Percentiles rank a stretch among this genome's conserved stretches.
Conservation (phyloP, 2,113 vertebrate species). For the Hippoglossus stenolepis region DNA sequence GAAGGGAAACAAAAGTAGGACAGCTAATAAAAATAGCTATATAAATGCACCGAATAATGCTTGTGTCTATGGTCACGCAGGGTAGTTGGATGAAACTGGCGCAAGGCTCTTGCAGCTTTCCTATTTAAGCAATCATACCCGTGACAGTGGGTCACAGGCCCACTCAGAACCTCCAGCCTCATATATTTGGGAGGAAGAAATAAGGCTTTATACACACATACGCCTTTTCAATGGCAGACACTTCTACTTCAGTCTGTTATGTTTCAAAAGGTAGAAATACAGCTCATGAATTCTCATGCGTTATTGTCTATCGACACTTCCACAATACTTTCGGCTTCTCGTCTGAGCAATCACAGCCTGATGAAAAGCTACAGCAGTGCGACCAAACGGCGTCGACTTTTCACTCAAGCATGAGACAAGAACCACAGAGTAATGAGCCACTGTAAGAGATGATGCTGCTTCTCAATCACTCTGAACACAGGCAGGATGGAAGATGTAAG, state of each 20-base stretch:
- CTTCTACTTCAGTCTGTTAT: constrained; percentile 30
- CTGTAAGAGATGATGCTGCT: constrained; percentile 27
- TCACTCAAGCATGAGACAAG: constrained; percentile 26
- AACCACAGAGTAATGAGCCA: constrained; percentile 42
- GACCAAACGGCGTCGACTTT: constrained; percentile 34
- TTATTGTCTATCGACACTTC: constrained; percentile 25
- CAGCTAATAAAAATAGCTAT: constrained; percentile 66
- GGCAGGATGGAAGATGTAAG: constrained; percentile 29
- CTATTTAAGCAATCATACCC: constrained; percentile 47
- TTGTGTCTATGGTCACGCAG: constrained; percentile 38
- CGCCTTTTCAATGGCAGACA: not conserved
- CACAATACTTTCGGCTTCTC: constrained; percentile 24
- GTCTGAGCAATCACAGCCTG: constrained; percentile 32
- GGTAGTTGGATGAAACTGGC: constrained; percentile 20
- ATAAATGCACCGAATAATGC: constrained; percentile 52
- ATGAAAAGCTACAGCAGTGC: constrained; percentile 37
- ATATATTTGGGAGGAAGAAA: not conserved
- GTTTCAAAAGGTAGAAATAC: constrained; percentile 36
- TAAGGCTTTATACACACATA: too few species aligned
- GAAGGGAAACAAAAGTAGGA: constrained; percentile 59
- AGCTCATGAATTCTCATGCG: constrained; percentile 4
- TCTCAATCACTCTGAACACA: constrained; percentile 38
- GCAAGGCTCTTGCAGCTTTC: constrained; percentile 25
- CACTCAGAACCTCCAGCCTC: constrained; percentile 6
- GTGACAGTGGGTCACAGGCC: constrained; percentile 17